Percentiles rank a stretch among this genome's conserved stretches.
These are phyloP conservation scores for Tupaia tana DNA, from an alignment of 2,113 vertebrate species.

Conservation along the genomic window DNA sequence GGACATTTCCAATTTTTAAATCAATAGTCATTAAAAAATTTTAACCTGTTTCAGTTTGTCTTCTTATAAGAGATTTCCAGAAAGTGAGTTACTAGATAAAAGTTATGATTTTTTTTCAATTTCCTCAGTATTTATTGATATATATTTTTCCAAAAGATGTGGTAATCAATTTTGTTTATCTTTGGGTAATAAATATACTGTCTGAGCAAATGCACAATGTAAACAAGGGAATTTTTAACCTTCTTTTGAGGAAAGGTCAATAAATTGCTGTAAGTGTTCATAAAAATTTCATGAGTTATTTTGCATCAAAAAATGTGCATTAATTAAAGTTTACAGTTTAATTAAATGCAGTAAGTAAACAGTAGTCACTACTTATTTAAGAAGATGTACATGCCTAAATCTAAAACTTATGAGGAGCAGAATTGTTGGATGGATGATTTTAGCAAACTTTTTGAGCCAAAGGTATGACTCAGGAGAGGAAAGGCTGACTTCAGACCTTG, in stretches of 20 bases:
- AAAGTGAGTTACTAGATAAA: background rate
- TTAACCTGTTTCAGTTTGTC: background rate
- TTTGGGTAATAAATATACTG: background rate
- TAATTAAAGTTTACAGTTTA: conserved; percentile 46
- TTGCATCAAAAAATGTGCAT: background rate
- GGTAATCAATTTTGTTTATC: background rate
- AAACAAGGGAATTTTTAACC: conserved; percentile 18
- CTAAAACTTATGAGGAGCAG: background rate
- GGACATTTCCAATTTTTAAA: background rate
- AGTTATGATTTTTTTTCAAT: background rate
- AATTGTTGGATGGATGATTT: background rate
- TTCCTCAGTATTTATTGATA: background rate
- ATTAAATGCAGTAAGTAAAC: background rate
- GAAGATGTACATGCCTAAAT: background rate
- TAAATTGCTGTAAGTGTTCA: conserved; percentile 9
- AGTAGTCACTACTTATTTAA: background rate
- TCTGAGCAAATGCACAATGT: background rate
- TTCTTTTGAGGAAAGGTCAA: conserved; percentile 22
- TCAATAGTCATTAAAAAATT: background rate
- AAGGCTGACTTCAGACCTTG: background rate
- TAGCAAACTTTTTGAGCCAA: background rate
- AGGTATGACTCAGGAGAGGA: background rate
- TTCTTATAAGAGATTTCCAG: background rate
- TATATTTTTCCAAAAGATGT: background rate
- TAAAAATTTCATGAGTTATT: conserved; percentile 1